Conservation (phyloP, 2,888 invertebrate species). For the Hololepta plana region DNA sequence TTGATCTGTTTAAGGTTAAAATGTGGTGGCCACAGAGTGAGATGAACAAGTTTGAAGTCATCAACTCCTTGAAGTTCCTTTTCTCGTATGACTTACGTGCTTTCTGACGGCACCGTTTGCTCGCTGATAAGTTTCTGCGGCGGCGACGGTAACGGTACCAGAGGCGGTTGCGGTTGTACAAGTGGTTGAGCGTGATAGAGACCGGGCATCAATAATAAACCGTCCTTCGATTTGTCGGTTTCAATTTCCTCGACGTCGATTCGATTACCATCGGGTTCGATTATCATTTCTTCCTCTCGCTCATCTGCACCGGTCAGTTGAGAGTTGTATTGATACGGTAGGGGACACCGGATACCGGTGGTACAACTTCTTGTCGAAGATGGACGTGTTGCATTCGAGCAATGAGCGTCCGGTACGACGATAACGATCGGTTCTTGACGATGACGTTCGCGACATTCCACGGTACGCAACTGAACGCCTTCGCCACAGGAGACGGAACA, state of each 20-base stretch:
- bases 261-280: slow-evolving; percentile 1
- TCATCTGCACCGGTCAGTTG: slow-evolving; percentile 1
- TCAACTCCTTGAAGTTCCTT: too few relatives aligned
- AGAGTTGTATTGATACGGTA: slow-evolving; percentile 11
- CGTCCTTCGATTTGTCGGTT: too few relatives aligned
- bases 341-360: slow-evolving; percentile 54
- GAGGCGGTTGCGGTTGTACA: slow-evolving; percentile 44
- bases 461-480: slow-evolving; percentile 65
- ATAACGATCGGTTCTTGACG: slow-evolving; percentile 32
- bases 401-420: slow-evolving; percentile 45
- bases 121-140: slow-evolving; percentile 53
- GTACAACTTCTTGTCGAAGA: slow-evolving; percentile 55
- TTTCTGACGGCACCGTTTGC: slow-evolving; percentile 54
- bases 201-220: too few relatives aligned
- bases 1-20: too few relatives aligned
- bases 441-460: slow-evolving; percentile 62
- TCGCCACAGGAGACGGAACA: slow-evolving; percentile 89
- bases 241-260: too few relatives aligned
- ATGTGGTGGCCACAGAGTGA: too few relatives aligned
- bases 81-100: slow-evolving; percentile 71
- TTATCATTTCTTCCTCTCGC: slow-evolving; percentile 3
- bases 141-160: slow-evolving; percentile 40
- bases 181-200: slow-evolving; percentile 46
- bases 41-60: too few relatives aligned
- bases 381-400: too few relatives aligned